Evolutionary conservation across 2,888 invertebrate genomes (phyloP), one percentile per base, ranked within the genome.

Genomic region (Troides helena): DNA sequence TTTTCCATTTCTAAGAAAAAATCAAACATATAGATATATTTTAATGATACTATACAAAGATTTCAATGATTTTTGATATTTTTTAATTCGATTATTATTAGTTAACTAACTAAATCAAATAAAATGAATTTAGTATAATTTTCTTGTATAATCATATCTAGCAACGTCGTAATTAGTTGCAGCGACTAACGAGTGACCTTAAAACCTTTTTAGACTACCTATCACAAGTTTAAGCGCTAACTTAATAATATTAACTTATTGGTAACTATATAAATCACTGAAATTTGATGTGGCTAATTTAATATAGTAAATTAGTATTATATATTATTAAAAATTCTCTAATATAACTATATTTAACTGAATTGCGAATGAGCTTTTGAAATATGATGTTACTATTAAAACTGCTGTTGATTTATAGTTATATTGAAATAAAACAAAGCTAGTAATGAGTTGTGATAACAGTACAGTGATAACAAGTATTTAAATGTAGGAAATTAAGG

Each of bases 221-320:
- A 68, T 63, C 58, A 63, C 67, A 62, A 43, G 57, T 71, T 56
- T 58, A 60, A 59, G 23, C 59, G 58, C 39, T 62, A 58, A 30
- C 14, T 56, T 53, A 60, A 50, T 60, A 21, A 18, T 53, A 21
- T 39, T 65, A 56, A 60, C 17, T 53, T 46, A 71, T 60, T 56
- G 68, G 69, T 63, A 71, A 67, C 66, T 71, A 50, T 58, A 58
- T 69, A 70, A 65, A 75, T 75, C 75, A 74, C 75, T 70, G 70
- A 68, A 58, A 50, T 67, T 74, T 75, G 72, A 73, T 73, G 75
- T 74, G 73, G 74, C 65, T 71, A 36, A 50, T 65, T 69, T 53
- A 25, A 53, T 23, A 30, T 53, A 70, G 23, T 23, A 25, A 58
- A 58, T 58, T 58, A 58, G 21, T 36, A 57, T 21, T 23, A 70